Base-by-base conservation (phyloP, 2,797 vertebrate species). In the Enteromius trimaculatus region DNA sequence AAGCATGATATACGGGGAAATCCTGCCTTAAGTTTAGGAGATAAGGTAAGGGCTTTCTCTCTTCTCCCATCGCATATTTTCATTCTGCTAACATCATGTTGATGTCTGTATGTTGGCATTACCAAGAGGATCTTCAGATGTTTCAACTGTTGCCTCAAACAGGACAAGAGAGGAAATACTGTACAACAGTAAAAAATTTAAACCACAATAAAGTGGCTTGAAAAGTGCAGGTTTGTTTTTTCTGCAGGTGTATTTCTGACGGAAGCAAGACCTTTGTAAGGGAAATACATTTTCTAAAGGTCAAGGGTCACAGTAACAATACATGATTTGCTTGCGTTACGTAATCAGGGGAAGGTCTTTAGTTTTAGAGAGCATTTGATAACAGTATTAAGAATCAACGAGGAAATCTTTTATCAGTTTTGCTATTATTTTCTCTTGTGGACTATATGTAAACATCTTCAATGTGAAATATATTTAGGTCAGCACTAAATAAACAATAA, bases 31-130 rank as follows among this genome's bases (percentile, higher is more conserved):
- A 13, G 8, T 3, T 7, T 44, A 29, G 31, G 19, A 75, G 62
- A 53, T 72, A 49, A 72, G 29, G 44, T 64, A 71, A 77, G 47
- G 37, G 29, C 6, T 31, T 68, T 74, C 51, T 10, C 14, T 34
- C 31, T 26, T 5, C 6, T 74, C n/a, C 29, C 51, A 23, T 64
- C 6, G 44, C 4, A 17, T n/a, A 21, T 77, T 85, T 69, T 76
- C 10, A 9, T 44, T 66, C 11, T 26, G 17, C 77, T 42, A 49
- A 31, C 49, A 82, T 68, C 49, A 82, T 49, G 6, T 34, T 49
- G 42, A 49, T 76, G n/a, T 68, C 29, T 51, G 14, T 3, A 55
- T 82, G 62, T 34, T 69, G 23, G 39, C 31, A 66, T 77, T 39
- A 74, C 34, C 72, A 75, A 39, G 5, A 17, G 1, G 10, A 74